phyloP scores from a whole-genome alignment of 2,113 vertebrate genomes.

The Dicerorhinus sumatrensis region DNA sequence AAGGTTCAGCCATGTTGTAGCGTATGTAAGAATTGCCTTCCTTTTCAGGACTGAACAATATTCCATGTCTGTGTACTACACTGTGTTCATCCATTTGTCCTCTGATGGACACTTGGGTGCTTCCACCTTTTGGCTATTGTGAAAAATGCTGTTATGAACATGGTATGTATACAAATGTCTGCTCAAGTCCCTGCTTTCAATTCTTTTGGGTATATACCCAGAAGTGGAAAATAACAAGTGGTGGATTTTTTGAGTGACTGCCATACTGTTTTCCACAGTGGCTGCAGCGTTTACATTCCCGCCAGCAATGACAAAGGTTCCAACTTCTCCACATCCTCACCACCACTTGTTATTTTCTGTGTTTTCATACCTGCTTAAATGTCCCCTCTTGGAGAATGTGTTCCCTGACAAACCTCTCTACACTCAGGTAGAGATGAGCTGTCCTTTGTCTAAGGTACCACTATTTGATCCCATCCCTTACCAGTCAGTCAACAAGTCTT shows the following conservation, averaged over 20 bases:
- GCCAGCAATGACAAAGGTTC: fast-evolving
- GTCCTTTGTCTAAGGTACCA: background rate
- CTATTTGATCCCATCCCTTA: background rate
- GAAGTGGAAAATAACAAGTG: background rate
- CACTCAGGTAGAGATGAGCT: background rate
- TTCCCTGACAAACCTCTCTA: background rate
- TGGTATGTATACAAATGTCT: background rate
- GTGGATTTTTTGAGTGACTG: background rate
- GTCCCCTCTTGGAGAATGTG: background rate
- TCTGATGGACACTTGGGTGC: no score
- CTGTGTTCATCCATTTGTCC: background rate
- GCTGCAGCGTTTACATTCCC: background rate
- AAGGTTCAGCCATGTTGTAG: background rate
- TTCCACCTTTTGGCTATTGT: background rate
- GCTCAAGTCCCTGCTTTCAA: background rate
- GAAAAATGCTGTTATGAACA: background rate
- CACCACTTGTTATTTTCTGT: background rate
- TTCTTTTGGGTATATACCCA: background rate
- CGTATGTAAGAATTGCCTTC: background rate
- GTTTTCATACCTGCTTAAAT: background rate
- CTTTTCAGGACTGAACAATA: background rate
- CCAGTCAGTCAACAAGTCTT: background rate
- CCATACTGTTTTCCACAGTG: background rate
- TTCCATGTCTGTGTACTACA: no score
- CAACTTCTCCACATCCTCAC: background rate